These are phyloP conservation scores for Electrona antarctica DNA, from an alignment of 2,113 vertebrate genomes.

Conservation along the genomic window DNA sequence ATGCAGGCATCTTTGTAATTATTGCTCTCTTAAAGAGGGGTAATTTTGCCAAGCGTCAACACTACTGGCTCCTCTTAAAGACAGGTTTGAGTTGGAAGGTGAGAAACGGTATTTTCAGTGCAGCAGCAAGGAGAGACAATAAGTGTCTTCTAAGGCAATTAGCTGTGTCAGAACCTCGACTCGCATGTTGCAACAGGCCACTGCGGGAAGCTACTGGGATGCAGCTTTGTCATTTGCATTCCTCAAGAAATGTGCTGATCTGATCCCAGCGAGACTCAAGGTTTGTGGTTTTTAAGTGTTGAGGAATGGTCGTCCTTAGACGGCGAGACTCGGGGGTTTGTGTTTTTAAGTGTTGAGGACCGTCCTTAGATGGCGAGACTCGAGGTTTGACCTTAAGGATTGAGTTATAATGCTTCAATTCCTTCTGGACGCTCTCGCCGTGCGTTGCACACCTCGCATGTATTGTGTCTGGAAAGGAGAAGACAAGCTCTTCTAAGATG, in stretches of 20 bases:
- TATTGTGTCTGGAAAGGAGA: too few relatives aligned
- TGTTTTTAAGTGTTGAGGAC: too few relatives aligned
- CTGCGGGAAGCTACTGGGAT: constrained; percentile 7
- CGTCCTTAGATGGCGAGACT: too few relatives aligned
- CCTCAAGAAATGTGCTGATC: not conserved
- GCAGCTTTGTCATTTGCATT: constrained; percentile 36
- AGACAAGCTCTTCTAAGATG: too few relatives aligned
- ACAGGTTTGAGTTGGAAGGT: constrained; percentile 30
- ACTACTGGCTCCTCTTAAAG: constrained; percentile 39
- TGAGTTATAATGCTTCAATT: too few relatives aligned
- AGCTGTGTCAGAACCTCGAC: constrained; percentile 8
- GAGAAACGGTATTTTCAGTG: constrained; percentile 21
- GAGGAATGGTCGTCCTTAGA: too few relatives aligned
- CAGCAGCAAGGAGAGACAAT: not conserved
- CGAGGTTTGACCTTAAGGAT: too few relatives aligned
- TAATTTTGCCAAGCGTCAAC: constrained; percentile 25
- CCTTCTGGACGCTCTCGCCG: too few relatives aligned
- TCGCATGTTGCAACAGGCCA: constrained; percentile 23
- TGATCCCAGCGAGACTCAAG: not conserved
- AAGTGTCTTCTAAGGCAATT: not conserved
- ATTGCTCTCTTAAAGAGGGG: constrained; percentile 26
- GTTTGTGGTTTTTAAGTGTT: too few relatives aligned
- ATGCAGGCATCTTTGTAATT: constrained; percentile 4
- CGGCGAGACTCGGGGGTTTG: too few relatives aligned
- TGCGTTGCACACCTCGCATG: too few relatives aligned